Conservation (phyloP, 2,113 vertebrate genomes). For the Helogale parvula region DNA sequence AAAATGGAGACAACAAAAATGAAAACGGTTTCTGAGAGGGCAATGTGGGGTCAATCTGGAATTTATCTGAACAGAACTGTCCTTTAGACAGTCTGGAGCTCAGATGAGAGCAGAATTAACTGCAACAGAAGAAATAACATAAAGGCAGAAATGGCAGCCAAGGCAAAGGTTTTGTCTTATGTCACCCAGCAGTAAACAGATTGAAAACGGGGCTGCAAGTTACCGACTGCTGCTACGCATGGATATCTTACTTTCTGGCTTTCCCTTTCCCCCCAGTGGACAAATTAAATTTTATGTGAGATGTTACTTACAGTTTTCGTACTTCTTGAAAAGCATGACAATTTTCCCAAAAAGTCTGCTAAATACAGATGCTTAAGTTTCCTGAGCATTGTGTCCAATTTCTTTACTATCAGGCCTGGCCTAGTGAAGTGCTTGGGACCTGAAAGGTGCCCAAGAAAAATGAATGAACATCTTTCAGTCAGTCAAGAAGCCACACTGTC, state of each 20-base stretch:
- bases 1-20: background rate
- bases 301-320: background rate
- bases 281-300: background rate
- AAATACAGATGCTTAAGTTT: background rate
- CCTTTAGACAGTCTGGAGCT: background rate
- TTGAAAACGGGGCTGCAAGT: background rate
- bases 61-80: background rate
- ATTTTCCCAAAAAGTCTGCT: background rate
- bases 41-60: background rate
- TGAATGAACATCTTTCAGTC: background rate
- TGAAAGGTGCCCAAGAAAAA: background rate
- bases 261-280: background rate
- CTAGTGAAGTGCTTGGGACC: background rate
- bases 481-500: background rate
- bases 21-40: background rate
- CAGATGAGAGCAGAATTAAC: background rate
- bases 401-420: background rate
- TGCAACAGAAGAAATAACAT: background rate
- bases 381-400: background rate
- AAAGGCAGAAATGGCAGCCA: background rate
- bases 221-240: background rate
- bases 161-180: background rate
- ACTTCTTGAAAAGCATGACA: background rate
- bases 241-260: background rate
- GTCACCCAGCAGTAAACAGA: background rate